Evolutionary conservation across 2,113 vertebrate genomes (phyloP).

Genomic region (Ammospiza caudacuta): DNA sequence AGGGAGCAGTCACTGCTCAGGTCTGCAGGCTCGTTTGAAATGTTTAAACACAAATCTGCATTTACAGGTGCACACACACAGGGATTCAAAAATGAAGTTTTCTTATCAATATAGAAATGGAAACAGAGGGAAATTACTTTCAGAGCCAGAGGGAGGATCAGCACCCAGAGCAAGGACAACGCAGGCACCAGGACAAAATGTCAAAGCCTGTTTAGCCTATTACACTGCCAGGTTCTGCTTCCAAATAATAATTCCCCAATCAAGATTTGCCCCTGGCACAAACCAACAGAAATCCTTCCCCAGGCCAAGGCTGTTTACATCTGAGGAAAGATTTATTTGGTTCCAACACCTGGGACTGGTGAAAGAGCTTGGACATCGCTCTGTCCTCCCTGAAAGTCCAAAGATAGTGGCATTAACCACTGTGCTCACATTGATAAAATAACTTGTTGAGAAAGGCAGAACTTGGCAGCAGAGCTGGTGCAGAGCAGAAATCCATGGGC

Average conservation of each 20-base stretch:
- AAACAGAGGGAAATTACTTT: not conserved
- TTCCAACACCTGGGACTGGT: not conserved
- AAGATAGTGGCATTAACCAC: not conserved
- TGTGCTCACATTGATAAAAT: not conserved
- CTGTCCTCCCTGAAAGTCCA: not conserved
- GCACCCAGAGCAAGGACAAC: not conserved
- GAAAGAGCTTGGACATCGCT: not conserved
- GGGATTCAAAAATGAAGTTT: not conserved
- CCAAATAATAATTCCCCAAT: not conserved
- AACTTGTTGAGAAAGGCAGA: not conserved
- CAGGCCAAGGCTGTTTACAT: not conserved
- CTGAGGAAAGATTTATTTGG: not conserved
- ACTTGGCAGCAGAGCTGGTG: not conserved
- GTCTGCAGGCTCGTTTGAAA: not conserved
- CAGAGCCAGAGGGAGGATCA: conserved; percentile 10
- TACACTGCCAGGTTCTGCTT: not conserved
- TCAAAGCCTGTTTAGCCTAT: not conserved
- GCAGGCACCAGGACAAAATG: not conserved
- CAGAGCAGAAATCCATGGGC: not conserved
- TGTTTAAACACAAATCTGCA: not conserved
- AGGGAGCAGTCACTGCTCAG: not conserved
- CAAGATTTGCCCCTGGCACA: not conserved
- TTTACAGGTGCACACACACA: not conserved
- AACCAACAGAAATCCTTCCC: not conserved
- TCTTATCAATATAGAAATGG: conserved; percentile 27